These are phyloP conservation scores for Epizoanthus rinbou DNA, from an alignment of 92 coral and sea anemone species.

Conservation along the genomic window DNA sequence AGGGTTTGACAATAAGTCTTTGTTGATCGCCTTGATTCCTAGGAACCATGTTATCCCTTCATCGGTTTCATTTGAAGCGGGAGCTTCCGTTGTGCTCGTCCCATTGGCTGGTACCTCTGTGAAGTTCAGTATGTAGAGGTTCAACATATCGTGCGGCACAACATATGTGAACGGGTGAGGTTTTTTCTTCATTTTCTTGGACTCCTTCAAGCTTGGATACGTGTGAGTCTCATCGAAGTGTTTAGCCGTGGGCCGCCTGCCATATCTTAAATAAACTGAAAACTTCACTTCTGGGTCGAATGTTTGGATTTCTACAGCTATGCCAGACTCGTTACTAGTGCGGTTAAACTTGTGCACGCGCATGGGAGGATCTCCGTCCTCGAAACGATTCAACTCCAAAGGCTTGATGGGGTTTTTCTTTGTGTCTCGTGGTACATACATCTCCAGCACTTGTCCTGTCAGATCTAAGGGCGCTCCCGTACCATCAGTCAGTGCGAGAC, in stretches of 20 bases:
- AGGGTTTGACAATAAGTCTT: conserved; percentile 54
- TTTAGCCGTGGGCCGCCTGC: conserved; percentile 77
- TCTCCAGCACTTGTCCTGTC: conserved; percentile 77
- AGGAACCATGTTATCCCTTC: conserved; percentile 67
- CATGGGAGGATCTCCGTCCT: conserved; percentile 80
- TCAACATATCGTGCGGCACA: conserved; percentile 64
- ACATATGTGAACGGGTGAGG: conserved; percentile 90
- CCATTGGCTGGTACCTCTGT: conserved; percentile 51
- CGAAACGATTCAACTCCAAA: conserved; percentile 74
- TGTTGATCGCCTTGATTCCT: conserved; percentile 81
- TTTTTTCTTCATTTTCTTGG: conserved; percentile 80
- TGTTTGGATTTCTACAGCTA: conserved; percentile 71
- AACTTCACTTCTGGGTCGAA: conserved; percentile 77
- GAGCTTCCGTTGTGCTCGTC: conserved; percentile 29
- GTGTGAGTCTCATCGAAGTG: conserved; percentile 75
- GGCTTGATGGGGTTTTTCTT: conserved; percentile 74
- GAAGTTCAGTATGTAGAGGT: conserved; percentile 47
- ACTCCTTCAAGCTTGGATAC: conserved; percentile 70
- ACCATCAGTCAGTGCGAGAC: conserved; percentile 82
- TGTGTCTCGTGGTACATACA: conserved; percentile 85
- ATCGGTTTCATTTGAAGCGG: conserved; percentile 45
- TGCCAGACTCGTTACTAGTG: conserved; percentile 69
- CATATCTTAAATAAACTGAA: conserved; percentile 57
- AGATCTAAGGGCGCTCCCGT: conserved; percentile 86
- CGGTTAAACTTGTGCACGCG: conserved; percentile 94